These are phyloP conservation scores for Leptinotarsa haldemani DNA, from an alignment of 2,888 invertebrate species.

Conservation along the genomic window DNA sequence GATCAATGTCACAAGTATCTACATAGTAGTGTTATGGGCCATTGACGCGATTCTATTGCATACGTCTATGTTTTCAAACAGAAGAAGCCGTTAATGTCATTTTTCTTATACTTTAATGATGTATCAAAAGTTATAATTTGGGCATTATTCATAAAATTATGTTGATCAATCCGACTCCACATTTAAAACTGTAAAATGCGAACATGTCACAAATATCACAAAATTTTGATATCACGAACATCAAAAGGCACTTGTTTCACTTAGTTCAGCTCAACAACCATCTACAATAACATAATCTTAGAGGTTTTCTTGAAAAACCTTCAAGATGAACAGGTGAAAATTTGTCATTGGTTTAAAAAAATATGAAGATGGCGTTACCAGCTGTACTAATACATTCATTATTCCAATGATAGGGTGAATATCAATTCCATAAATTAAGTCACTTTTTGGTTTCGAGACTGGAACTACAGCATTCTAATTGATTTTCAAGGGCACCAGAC, in stretches of 20 bases:
- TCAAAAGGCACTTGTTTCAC: not conserved
- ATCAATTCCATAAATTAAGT: not conserved
- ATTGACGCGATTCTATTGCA: too few species aligned
- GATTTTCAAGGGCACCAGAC: not conserved
- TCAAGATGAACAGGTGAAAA: not conserved
- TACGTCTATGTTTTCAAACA: too few species aligned
- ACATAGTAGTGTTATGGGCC: too few species aligned
- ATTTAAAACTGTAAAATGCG: not conserved
- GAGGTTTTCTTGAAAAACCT: too few species aligned
- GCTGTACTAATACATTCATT: too few species aligned
- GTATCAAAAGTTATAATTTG: too few species aligned
- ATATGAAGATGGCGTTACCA: not conserved
- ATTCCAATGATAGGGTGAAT: not conserved
- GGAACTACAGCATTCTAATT: not conserved
- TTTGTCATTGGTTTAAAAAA: not conserved
- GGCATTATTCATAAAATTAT: too few species aligned
- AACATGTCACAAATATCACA: not conserved
- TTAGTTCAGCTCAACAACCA: not conserved
- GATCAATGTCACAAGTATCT: too few species aligned
- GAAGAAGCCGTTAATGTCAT: too few species aligned
- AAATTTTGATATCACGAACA: not conserved
- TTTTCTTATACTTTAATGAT: too few species aligned
- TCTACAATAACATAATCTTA: too few species aligned
- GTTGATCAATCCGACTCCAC: too few species aligned
- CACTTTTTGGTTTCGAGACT: not conserved